Percentiles rank a stretch among this genome's conserved stretches.
phyloP scores from a whole-genome alignment of 2,113 vertebrate species.

The Australoheros scitulus region DNA sequence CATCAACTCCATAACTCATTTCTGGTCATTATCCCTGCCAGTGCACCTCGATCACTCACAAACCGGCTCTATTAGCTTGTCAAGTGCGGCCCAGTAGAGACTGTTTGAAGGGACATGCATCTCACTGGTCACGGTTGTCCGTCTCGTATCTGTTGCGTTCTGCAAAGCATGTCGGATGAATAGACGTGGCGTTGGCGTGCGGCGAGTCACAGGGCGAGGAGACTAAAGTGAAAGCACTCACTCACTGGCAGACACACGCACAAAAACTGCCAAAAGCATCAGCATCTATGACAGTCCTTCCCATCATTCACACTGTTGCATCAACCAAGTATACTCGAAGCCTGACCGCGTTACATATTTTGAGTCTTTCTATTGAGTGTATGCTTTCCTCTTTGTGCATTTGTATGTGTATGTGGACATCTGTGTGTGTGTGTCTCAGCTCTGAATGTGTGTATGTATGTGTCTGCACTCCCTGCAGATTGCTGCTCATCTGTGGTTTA shows the following conservation, averaged over 20 bases:
- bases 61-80: slow-evolving; percentile 47
- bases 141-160: slow-evolving; percentile 29
- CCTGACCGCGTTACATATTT: not conserved
- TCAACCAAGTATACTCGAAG: not conserved
- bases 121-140: slow-evolving; percentile 36
- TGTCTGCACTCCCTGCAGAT: slow-evolving; percentile 51
- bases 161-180: slow-evolving; percentile 36
- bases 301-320: no score
- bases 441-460: slow-evolving; percentile 4
- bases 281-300: slow-evolving; percentile 36
- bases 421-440: not conserved
- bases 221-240: not conserved
- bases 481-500: slow-evolving; percentile 69
- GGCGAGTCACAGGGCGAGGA: slow-evolving; percentile 11
- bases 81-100: slow-evolving; percentile 2
- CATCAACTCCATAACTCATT: slow-evolving; percentile 49
- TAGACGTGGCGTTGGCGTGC: slow-evolving; percentile 23
- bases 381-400: not conserved
- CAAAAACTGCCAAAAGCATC: slow-evolving; percentile 4
- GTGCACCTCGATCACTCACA: slow-evolving; percentile 23
- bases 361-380: not conserved
- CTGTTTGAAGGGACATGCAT: slow-evolving; percentile 28
- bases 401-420: slow-evolving; percentile 15
- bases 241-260: not conserved
- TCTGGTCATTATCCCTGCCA: slow-evolving; percentile 14